These are phyloP conservation scores for Perdita meconis DNA, from an alignment of 2,888 invertebrate species.

Conservation along the genomic window DNA sequence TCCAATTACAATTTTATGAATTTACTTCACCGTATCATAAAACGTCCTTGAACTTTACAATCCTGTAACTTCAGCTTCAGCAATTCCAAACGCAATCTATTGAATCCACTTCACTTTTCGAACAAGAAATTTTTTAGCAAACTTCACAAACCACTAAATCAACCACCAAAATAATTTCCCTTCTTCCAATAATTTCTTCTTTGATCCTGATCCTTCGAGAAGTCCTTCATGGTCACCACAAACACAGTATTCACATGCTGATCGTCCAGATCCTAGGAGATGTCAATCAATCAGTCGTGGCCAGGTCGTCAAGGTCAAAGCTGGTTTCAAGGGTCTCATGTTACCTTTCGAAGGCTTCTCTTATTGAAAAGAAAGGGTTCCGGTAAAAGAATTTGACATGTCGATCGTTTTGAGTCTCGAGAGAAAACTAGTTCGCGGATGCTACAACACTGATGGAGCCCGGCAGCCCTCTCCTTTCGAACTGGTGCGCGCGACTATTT, in stretches of 20 bases:
- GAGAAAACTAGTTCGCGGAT: conserved; percentile 69
- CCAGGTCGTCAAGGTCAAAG: no score
- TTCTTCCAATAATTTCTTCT: background rate
- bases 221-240: background rate
- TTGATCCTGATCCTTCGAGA: background rate
- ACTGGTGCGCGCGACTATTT: conserved; percentile 74
- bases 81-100: no score
- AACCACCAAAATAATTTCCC: background rate
- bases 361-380: background rate
- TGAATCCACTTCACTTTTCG: no score
- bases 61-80: no score
- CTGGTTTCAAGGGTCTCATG: background rate
- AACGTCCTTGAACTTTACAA: no score
- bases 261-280: background rate
- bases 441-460: conserved; percentile 72
- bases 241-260: background rate
- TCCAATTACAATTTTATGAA: no score
- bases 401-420: conserved; percentile 75
- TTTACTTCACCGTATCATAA: no score
- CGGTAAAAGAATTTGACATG: conserved; percentile 61
- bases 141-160: no score
- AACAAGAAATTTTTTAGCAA: no score
- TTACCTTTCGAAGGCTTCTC: background rate
- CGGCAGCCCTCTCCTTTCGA: conserved; percentile 57
- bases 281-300: background rate